Percentiles rank a stretch among this genome's conserved stretches.
Evolutionary conservation across 2,888 invertebrate genomes (phyloP).

Genomic region (Iselma pallidipennis): DNA sequence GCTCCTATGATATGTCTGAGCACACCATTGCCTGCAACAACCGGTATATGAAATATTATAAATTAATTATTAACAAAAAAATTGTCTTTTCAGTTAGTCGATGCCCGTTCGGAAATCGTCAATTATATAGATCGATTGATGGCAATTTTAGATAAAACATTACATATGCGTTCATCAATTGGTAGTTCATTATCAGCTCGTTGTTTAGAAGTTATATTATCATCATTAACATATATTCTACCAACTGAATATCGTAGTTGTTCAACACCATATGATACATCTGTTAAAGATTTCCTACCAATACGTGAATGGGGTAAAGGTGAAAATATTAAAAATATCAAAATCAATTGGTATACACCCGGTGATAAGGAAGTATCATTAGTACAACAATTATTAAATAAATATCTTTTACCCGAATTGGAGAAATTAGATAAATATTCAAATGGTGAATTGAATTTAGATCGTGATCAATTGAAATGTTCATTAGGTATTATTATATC

Average conservation of each 20-base stretch:
- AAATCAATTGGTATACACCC: slow-evolving; percentile 80
- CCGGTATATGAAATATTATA: no score
- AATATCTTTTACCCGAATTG: slow-evolving; percentile 69
- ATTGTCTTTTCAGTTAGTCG: slow-evolving; percentile 65
- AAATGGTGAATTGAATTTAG: slow-evolving; percentile 58
- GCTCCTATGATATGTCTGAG: no score
- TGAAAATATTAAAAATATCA: slow-evolving; percentile 65
- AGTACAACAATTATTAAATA: slow-evolving; percentile 66
- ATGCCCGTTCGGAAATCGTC: slow-evolving; percentile 66
- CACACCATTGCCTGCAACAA: no score
- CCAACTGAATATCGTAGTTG: slow-evolving; percentile 67
- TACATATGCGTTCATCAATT: slow-evolving; percentile 70
- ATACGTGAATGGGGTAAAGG: slow-evolving; percentile 82
- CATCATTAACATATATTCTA: slow-evolving; percentile 65
- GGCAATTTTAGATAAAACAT: slow-evolving; percentile 69
- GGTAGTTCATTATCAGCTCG: slow-evolving; percentile 67
- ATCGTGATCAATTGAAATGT: slow-evolving; percentile 69
- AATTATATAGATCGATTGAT: slow-evolving; percentile 68
- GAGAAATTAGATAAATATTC: slow-evolving; percentile 63
- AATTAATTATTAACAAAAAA: no score
- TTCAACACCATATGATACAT: slow-evolving; percentile 63
- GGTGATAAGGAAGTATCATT: slow-evolving; percentile 68
- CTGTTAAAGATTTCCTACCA: slow-evolving; percentile 71
- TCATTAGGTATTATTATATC: slow-evolving; percentile 70
- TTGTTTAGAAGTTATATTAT: slow-evolving; percentile 63